Evolutionary conservation across 1,140 invertebrate species (phyloP).

Genomic region (Panagrolaimus sp.): DNA sequence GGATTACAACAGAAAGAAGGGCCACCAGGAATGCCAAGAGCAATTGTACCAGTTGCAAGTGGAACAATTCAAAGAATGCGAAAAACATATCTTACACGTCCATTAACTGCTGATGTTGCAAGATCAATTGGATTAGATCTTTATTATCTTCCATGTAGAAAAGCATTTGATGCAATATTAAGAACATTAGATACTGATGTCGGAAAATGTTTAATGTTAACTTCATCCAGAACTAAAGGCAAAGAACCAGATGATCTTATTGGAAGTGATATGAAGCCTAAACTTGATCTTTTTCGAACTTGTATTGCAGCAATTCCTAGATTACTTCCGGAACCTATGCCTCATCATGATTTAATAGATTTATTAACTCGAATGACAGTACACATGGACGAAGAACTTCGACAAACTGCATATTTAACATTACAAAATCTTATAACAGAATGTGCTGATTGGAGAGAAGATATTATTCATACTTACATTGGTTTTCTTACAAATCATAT

Average conservation of each 20-base stretch:
- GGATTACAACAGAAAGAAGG: conserved; percentile 95
- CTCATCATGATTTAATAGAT: conserved; percentile 81
- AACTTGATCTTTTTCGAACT: conserved; percentile 93
- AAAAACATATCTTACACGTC: conserved; percentile 85
- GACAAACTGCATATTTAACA: conserved; percentile 79
- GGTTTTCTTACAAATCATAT: conserved; percentile 46
- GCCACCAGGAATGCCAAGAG: conserved; percentile 59
- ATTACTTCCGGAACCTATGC: conserved; percentile 93
- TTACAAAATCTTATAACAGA: conserved; percentile 89
- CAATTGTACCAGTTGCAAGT: conserved; percentile 49
- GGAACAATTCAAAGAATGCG: conserved; percentile 77
- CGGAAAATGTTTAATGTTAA: conserved; percentile 87
- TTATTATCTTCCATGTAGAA: conserved; percentile 87
- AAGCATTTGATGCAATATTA: conserved; percentile 91
- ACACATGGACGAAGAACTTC: conserved; percentile 66
- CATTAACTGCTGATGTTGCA: conserved; percentile 88
- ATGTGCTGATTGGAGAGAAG: conserved; percentile 92
- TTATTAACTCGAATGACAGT: conserved; percentile 81
- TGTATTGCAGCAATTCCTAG: conserved; percentile 96
- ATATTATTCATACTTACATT: conserved; percentile 71
- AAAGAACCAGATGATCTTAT: conserved; percentile 82
- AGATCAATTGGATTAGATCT: conserved; percentile 88
- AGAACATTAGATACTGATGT: conserved; percentile 90
- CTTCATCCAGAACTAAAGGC: conserved; percentile 86
- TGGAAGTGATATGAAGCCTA: conserved; percentile 90